Conservation (phyloP, 2,113 vertebrate genomes). For the Podarcis raffonei region DNA sequence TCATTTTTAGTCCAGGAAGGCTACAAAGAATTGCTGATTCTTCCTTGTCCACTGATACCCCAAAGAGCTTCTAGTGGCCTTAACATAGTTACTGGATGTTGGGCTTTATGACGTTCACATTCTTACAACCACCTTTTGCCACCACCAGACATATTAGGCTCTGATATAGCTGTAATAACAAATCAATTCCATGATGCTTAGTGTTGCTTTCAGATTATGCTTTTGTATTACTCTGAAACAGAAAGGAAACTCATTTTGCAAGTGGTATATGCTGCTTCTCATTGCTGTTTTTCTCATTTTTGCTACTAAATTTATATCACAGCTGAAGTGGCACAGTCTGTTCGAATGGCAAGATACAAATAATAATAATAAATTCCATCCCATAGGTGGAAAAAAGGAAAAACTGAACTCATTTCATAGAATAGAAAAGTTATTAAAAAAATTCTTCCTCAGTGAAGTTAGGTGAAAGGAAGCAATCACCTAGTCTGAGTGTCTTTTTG, state of each 20-base stretch:
- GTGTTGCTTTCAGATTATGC: background rate
- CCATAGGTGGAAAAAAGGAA: background rate
- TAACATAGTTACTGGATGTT: slow-evolving; percentile 33
- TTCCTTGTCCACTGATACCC: slow-evolving; percentile 27
- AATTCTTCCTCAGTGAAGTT: slow-evolving; percentile 10
- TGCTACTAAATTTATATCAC: slow-evolving; percentile 15
- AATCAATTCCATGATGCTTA: background rate
- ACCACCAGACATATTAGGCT: slow-evolving; percentile 25
- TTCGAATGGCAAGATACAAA: slow-evolving; percentile 20
- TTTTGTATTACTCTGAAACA: slow-evolving; percentile 8
- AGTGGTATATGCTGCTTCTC: slow-evolving; percentile 4
- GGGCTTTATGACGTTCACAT: slow-evolving; percentile 27
- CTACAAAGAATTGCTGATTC: slow-evolving; percentile 33
- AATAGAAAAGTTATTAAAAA: background rate
- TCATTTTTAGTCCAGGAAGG: background rate
- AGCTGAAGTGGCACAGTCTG: slow-evolving; percentile 20
- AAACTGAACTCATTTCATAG: slow-evolving; percentile 3
- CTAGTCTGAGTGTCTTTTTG: background rate
- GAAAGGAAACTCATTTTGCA: background rate
- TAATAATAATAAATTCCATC: background rate
- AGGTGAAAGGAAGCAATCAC: slow-evolving; percentile 6
- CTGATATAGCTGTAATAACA: slow-evolving; percentile 2
- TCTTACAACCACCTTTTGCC: slow-evolving; percentile 27
- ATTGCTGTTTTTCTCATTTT: slow-evolving; percentile 21
- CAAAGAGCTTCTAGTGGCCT: slow-evolving; percentile 38